Evolutionary conservation across 2,797 vertebrate genomes (phyloP).

Genomic region (Acipenser ruthenus): DNA sequence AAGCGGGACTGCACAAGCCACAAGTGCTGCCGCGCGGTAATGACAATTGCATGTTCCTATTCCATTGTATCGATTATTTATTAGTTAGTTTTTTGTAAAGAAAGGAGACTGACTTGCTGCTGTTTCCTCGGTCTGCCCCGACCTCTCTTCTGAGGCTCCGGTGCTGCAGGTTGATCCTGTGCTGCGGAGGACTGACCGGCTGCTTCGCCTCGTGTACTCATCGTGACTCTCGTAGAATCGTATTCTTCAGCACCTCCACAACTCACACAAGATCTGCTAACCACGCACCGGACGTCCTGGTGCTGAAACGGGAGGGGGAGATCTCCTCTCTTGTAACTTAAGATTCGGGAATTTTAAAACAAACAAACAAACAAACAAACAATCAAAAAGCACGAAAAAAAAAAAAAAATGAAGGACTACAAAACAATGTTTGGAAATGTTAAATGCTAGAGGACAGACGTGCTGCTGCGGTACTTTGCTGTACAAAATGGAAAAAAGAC

Average conservation of each 20-base stretch:
- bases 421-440: conserved; percentile 19
- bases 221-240: conserved; percentile 55
- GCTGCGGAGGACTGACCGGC: conserved; percentile 73
- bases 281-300: conserved; percentile 71
- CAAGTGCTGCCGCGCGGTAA: neutral
- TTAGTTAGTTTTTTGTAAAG: neutral
- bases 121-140: conserved; percentile 89
- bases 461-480: conserved; percentile 29
- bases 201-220: conserved; percentile 84
- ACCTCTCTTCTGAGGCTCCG: conserved; percentile 79
- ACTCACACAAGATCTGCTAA: conserved; percentile 36
- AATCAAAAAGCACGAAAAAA: conserved; percentile 14
- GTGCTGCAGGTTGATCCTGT: conserved; percentile 69
- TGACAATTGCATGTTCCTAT: conserved; percentile 16
- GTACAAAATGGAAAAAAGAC: conserved; percentile 15
- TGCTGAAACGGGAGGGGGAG: conserved; percentile 56
- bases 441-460: conserved; percentile 26
- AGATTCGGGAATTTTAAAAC: conserved; percentile 20
- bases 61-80: conserved; percentile 15
- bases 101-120: conserved; percentile 72
- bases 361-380: conserved; percentile 20
- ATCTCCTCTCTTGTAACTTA: conserved; percentile 25
- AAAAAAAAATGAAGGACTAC: conserved; percentile 23
- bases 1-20: too few relatives aligned
- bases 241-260: conserved; percentile 38